phyloP scores from a whole-genome alignment of 2,888 invertebrate genomes.

The Caenorhabditis zanzibari region DNA sequence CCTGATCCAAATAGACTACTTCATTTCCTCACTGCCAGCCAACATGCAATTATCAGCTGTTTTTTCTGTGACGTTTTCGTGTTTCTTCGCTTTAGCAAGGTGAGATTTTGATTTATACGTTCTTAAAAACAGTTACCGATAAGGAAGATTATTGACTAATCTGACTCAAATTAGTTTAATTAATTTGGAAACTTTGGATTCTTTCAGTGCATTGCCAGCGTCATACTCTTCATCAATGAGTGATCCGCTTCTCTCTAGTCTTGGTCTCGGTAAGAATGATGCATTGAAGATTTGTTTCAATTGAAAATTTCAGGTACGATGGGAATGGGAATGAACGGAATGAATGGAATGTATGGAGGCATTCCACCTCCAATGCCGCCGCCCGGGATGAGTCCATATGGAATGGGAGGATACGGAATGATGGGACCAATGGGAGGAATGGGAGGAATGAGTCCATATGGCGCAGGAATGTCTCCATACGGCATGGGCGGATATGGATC shows the following conservation, averaged over 20 bases:
- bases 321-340: slow-evolving; percentile 52
- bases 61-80: slow-evolving; percentile 28
- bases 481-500: slow-evolving; percentile 58
- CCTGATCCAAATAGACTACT: slow-evolving; percentile 12
- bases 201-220: slow-evolving; percentile 49
- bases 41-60: slow-evolving; percentile 33
- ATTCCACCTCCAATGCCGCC: slow-evolving; percentile 64
- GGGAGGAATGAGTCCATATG: slow-evolving; percentile 48
- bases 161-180: too few relatives aligned
- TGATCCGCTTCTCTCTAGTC: slow-evolving; percentile 47
- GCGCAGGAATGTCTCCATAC: slow-evolving; percentile 64
- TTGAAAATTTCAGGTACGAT: slow-evolving; percentile 34
- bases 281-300: not conserved
- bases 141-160: too few relatives aligned
- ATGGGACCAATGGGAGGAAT: slow-evolving; percentile 55
- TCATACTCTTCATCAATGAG: slow-evolving; percentile 43
- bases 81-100: slow-evolving; percentile 20
- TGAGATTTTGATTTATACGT: slow-evolving; percentile 4
- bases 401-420: slow-evolving; percentile 63
- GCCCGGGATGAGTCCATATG: slow-evolving; percentile 64
- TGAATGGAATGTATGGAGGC: slow-evolving; percentile 64
- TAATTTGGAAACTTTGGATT: too few relatives aligned
- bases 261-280: slow-evolving; percentile 40
- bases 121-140: too few relatives aligned
- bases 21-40: slow-evolving; percentile 7